Evolutionary conservation across 2,113 vertebrate genomes (phyloP), one percentile per base, ranked within the genome.

Genomic region (Psilopogon haemacephalus): DNA sequence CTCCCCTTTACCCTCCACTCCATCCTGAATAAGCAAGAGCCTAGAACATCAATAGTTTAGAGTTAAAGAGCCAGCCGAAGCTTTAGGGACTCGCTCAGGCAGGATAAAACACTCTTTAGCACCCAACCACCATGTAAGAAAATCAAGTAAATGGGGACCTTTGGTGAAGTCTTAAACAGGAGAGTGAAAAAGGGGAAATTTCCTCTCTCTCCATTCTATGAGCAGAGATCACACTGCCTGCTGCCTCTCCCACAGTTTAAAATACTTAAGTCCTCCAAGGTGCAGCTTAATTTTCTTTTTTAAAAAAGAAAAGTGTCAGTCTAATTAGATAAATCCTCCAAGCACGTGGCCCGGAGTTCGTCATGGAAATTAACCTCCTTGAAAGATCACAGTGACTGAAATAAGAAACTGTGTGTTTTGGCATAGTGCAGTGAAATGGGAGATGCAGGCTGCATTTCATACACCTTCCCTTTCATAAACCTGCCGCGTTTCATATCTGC

Each of bases 291-390:
- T 95, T 97, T 97, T 97, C 96, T 95, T 97, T 97, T 98, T 97
- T 97, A 97, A 96, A 95, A 95, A 95, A 95, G 97, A 97, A 98
- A 98, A 97, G 97, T 98, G 97, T 97, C 97, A 95, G 93, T 97
- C 97, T 98, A 98, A 98, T 98, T 98, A 98, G 97, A 98, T 98
- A 98, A 98, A 98, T 97, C 98, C 98, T 96, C 94, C 63, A 77
- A 97, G 97, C 98, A 97, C 96, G 95, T 97, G 98, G 97, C 97
- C 97, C 81, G 44, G 97, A 97, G 97, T 97, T 98, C 97, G 97
- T 98, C 98, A 98, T 98, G 98, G 98, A 98, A 98, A 98, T 98
- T 98, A 98, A 98, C 98, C 98, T 98, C 97, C 97, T 97, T 96
- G 96, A 97, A 97, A 98, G 98, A 98, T 98, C 97, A 95, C 94